phyloP scores from a whole-genome alignment of 1,140 invertebrate genomes.

The Theocolax elegans region DNA sequence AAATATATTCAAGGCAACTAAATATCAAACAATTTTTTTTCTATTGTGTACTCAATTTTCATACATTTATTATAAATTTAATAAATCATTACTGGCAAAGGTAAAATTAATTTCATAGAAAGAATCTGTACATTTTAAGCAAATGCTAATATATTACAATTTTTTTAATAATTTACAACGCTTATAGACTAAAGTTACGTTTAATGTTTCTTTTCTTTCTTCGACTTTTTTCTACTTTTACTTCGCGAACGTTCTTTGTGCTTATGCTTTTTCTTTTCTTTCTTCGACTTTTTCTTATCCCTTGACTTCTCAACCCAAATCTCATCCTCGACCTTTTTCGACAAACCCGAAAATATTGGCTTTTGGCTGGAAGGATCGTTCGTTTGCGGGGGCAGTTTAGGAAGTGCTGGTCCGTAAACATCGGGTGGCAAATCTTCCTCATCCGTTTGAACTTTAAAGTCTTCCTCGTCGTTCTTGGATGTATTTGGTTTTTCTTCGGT shows the following conservation, averaged over 20 bases:
- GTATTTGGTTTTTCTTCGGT: not conserved
- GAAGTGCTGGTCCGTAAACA: constrained; percentile 71
- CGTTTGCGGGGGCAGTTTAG: constrained; percentile 46
- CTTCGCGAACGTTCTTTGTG: constrained; percentile 57
- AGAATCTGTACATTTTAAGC: constrained; percentile 4
- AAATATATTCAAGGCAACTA: no score
- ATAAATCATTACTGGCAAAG: not conserved
- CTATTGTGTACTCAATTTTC: no score
- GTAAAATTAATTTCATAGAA: no score
- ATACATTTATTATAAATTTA: no score
- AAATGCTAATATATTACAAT: constrained; percentile 34
- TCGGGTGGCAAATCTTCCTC: constrained; percentile 36
- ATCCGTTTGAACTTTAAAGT: constrained; percentile 6
- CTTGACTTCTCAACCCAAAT: constrained; percentile 62
- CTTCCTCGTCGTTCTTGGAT: not conserved
- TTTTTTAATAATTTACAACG: constrained; percentile 1
- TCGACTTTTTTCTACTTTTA: constrained; percentile 51
- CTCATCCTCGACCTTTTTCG: constrained; percentile 40
- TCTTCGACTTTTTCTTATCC: constrained; percentile 61
- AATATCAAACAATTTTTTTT: no score
- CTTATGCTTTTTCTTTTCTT: constrained; percentile 65
- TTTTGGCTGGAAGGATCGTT: constrained; percentile 34
- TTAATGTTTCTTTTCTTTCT: constrained; percentile 53
- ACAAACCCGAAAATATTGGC: constrained; percentile 46
- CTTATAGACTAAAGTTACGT: not conserved